phyloP scores from a whole-genome alignment of 2,797 vertebrate genomes.

The Anabas testudineus region DNA sequence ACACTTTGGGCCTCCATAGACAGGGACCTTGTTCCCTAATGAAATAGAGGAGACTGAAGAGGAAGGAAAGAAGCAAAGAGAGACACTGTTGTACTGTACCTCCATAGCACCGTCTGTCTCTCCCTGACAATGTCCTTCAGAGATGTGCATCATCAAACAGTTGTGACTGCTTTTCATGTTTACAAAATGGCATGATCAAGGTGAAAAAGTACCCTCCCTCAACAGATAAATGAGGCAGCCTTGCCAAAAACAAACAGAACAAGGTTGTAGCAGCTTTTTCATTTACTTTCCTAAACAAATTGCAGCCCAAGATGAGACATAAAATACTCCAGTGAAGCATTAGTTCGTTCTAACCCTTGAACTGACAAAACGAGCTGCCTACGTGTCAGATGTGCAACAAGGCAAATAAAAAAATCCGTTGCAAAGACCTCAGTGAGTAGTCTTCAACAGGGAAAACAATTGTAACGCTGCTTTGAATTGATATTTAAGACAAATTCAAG shows the following conservation, averaged over 20 bases:
- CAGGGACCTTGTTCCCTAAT: neutral
- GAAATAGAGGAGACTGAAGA: neutral
- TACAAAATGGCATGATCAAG: slow-evolving; percentile 35
- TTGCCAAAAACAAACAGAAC: slow-evolving; percentile 31
- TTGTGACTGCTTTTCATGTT: slow-evolving; percentile 45
- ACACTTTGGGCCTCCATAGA: too few species aligned
- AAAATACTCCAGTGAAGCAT: slow-evolving; percentile 1
- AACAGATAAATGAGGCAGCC: slow-evolving; percentile 30
- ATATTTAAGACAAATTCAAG: slow-evolving; percentile 51
- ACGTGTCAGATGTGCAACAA: slow-evolving; percentile 38
- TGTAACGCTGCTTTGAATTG: slow-evolving; percentile 41
- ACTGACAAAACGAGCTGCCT: slow-evolving; percentile 43
- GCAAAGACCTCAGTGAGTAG: slow-evolving; percentile 31
- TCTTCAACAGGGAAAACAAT: slow-evolving; percentile 47
- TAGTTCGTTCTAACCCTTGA: slow-evolving; percentile 49
- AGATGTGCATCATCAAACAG: slow-evolving; percentile 33
- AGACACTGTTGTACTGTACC: too few species aligned
- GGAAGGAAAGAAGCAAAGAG: neutral
- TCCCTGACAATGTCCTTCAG: slow-evolving; percentile 18
- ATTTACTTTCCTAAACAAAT: slow-evolving; percentile 31
- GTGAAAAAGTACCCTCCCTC: slow-evolving; percentile 18
- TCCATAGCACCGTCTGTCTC: neutral
- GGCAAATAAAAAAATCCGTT: slow-evolving; percentile 30
- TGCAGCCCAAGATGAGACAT: slow-evolving; percentile 9
- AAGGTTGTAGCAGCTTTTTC: slow-evolving; percentile 13